Conservation (phyloP, 2,888 invertebrate genomes). For the Danaus chrysippus region DNA sequence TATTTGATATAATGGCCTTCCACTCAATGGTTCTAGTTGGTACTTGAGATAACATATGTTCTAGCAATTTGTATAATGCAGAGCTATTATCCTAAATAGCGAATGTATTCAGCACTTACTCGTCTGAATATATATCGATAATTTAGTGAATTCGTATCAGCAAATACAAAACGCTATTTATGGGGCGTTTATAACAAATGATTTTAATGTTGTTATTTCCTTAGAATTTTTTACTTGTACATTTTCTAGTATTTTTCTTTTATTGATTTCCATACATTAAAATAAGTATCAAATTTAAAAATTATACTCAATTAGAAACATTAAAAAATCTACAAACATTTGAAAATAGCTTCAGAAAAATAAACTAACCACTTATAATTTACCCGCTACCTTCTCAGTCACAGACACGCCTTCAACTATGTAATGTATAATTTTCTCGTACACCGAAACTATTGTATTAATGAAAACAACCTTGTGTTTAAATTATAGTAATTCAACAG, state of each 20-base stretch:
- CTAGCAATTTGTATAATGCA: constrained; percentile 7
- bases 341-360: too few relatives aligned
- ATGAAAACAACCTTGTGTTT: constrained; percentile 4
- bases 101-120: constrained; percentile 1
- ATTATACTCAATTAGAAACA: too few relatives aligned
- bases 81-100: constrained; percentile 6
- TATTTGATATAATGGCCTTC: constrained; percentile 6
- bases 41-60: constrained; percentile 7
- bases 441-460: constrained; percentile 5
- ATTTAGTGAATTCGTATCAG: constrained; percentile 1
- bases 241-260: background rate
- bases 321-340: too few relatives aligned
- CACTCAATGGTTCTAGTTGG: constrained; percentile 2
- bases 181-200: background rate
- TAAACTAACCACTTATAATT: too few relatives aligned
- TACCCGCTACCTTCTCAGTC: too few relatives aligned
- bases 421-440: constrained; percentile 7
- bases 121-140: constrained; percentile 1
- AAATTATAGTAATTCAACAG: constrained; percentile 11
- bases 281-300: too few relatives aligned
- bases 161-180: constrained; percentile 3
- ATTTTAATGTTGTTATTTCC: background rate
- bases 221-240: background rate
- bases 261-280: background rate
- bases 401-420: background rate